A percentile compares a stretch with the other conserved stretches of the same genome.
phyloP scores from a whole-genome alignment of 2,113 vertebrate species.

The Etheostoma cragini region DNA sequence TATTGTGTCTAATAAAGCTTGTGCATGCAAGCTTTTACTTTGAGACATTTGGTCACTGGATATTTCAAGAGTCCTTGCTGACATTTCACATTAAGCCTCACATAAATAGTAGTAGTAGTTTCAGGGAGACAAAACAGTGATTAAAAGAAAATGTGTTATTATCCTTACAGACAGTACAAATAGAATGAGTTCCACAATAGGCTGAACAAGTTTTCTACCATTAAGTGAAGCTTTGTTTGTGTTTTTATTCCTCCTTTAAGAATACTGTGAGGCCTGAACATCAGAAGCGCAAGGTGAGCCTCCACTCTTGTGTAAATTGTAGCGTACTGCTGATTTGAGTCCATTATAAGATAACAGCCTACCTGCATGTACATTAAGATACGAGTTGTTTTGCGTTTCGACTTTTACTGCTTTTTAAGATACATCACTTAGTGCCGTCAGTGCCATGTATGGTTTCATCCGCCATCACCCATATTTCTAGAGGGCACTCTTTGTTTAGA shows the following conservation, averaged over 20 bases:
- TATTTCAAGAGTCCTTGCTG: conserved; percentile 47
- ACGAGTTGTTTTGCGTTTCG: conserved; percentile 52
- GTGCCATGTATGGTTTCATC: conserved; percentile 8
- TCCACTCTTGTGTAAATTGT: conserved; percentile 57
- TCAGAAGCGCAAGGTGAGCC: conserved; percentile 81
- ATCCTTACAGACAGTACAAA: conserved; percentile 4
- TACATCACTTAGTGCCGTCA: background rate
- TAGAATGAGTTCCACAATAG: conserved; percentile 9
- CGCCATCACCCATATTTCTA: conserved; percentile 43
- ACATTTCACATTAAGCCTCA: conserved; percentile 41
- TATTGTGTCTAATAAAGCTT: background rate
- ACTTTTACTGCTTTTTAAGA: conserved; percentile 50
- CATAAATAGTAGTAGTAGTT: background rate
- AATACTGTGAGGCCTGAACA: conserved; percentile 78
- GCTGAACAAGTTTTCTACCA: conserved; percentile 6
- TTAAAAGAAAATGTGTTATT: conserved; percentile 11
- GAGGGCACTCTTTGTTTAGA: conserved; percentile 23
- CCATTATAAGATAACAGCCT: conserved; percentile 37
- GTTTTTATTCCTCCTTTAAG: conserved; percentile 77
- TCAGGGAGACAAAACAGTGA: background rate
- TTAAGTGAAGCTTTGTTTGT: conserved; percentile 72
- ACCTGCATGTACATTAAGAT: conserved; percentile 63
- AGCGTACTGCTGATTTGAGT: conserved; percentile 39
- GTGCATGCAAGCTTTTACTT: conserved; percentile 30
- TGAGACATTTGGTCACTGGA: conserved; percentile 35